Percentiles rank a stretch among this genome's conserved stretches.
Conservation (phyloP, 30 jellyfish, hydroid and myxozoan species). For the Sanderia malayensis region DNA sequence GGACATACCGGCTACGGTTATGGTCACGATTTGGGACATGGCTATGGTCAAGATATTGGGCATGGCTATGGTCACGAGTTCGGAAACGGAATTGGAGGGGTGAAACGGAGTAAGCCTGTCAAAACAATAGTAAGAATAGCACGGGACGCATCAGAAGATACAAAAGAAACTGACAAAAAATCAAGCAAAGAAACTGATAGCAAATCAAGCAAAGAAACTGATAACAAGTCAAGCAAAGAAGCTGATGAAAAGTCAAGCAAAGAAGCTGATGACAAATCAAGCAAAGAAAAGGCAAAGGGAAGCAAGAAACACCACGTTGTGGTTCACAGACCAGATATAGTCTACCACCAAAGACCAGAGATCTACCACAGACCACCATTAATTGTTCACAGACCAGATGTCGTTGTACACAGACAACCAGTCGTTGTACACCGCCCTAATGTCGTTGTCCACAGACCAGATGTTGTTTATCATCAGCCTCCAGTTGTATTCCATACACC, state of each 20-base stretch:
- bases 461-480: conserved; percentile 83
- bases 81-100: not conserved
- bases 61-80: not conserved
- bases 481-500: conserved; percentile 93
- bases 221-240: not conserved
- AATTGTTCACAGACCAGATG: conserved; percentile 76
- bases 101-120: not conserved
- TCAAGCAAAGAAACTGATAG: conserved; percentile 11
- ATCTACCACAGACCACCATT: conserved; percentile 84
- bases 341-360: conserved; percentile 84
- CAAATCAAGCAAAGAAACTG: not conserved
- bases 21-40: conserved; percentile 14
- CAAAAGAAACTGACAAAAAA: not conserved
- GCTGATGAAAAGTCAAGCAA: conserved; percentile 13
- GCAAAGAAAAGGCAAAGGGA: conserved; percentile 19
- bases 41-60: conserved; percentile 10
- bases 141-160: not conserved
- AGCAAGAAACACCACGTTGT: conserved; percentile 75
- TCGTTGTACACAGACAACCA: conserved; percentile 80
- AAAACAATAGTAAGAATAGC: not conserved
- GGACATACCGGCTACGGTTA: not conserved
- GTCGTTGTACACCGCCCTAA: conserved; percentile 77
- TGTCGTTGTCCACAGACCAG: conserved; percentile 86
- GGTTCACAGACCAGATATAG: conserved; percentile 76
- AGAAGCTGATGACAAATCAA: conserved; percentile 1